These are phyloP conservation scores for Odontomachus brunneus DNA, from an alignment of 1,140 invertebrate species.

Conservation along the genomic window DNA sequence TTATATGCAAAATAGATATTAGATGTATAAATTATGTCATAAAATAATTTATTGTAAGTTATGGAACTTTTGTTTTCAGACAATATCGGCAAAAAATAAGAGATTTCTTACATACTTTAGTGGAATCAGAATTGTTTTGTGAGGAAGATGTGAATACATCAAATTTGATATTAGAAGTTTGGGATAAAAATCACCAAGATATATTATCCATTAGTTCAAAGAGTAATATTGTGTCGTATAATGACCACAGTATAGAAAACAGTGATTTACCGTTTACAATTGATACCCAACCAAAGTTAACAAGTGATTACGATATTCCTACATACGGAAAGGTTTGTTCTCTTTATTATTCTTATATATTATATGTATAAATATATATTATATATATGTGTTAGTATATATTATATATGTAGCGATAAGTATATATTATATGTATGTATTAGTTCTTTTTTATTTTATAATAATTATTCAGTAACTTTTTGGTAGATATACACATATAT, in stretches of 20 bases:
- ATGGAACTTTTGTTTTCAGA: slow-evolving; percentile 70
- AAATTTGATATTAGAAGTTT: slow-evolving; percentile 78
- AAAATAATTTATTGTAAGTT: background rate
- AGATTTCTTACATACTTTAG: slow-evolving; percentile 74
- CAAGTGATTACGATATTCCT: slow-evolving; percentile 81
- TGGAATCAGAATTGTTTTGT: slow-evolving; percentile 34
- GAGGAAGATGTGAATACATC: slow-evolving; percentile 65
- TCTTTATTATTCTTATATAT: background rate
- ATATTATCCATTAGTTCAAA: slow-evolving; percentile 4
- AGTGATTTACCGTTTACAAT: slow-evolving; percentile 78
- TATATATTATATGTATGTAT: no score
- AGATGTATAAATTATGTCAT: background rate
- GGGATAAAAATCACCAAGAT: slow-evolving; percentile 63
- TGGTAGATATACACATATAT: background rate
- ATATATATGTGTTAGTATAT: no score
- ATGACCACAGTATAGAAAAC: slow-evolving; percentile 15
- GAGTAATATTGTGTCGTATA: background rate
- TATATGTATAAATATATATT: no score
- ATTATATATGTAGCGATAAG: no score
- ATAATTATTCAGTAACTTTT: no score
- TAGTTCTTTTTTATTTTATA: no score
- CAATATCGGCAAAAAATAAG: slow-evolving; percentile 76
- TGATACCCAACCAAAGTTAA: slow-evolving; percentile 80
- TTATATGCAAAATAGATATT: slow-evolving; percentile 10
- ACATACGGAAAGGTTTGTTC: slow-evolving; percentile 81